Evolutionary conservation across 2,888 invertebrate species (phyloP).

Genomic region (Brenthis daphne): DNA sequence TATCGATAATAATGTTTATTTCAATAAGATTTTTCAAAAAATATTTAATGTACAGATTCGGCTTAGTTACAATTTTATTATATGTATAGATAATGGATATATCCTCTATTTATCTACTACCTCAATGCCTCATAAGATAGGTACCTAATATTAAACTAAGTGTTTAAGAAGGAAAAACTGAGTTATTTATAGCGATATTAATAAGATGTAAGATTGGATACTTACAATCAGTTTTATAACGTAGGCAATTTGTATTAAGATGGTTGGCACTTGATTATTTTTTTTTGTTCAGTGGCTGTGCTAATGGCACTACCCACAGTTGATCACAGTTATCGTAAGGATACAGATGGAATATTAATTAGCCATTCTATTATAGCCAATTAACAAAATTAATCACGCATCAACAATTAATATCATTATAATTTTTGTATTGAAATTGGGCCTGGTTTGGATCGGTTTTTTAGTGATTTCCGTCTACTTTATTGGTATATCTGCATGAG

Average conservation of each 20-base stretch:
- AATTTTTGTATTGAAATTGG: constrained; percentile 7
- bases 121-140: no score
- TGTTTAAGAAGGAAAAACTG: neutral
- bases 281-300: constrained; percentile 5
- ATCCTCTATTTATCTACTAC: no score
- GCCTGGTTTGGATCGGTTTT: neutral
- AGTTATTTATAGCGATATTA: neutral
- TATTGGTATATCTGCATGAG: no score
- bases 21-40: no score
- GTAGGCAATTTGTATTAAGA: constrained; percentile 16
- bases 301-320: constrained; percentile 26
- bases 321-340: constrained; percentile 26
- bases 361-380: constrained; percentile 29
- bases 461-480: neutral
- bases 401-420: constrained; percentile 16
- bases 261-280: constrained; percentile 20
- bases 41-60: no score
- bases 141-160: no score
- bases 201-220: neutral
- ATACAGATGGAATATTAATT: constrained; percentile 36
- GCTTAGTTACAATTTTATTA: no score
- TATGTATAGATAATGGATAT: no score
- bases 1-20: no score
- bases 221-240: constrained; percentile 6
- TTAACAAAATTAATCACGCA: constrained; percentile 28